Percentiles rank a stretch among this genome's conserved stretches.
phyloP scores from a whole-genome alignment of 92 coral and sea anemone species.

The Parazoanthus atlanticus region DNA sequence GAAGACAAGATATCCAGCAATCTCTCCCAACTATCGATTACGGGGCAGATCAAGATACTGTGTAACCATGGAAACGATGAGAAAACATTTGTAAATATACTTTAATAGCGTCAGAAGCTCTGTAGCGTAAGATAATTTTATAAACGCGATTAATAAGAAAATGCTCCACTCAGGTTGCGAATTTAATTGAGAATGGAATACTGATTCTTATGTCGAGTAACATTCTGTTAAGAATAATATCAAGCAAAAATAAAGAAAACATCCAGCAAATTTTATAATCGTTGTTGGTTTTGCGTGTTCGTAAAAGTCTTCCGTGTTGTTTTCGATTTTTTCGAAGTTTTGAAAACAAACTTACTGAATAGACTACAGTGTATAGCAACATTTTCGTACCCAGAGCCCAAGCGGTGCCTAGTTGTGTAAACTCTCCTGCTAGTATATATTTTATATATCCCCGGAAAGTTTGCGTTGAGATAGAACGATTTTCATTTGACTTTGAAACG shows the following conservation, averaged over 20 bases:
- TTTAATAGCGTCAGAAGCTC: too few relatives aligned
- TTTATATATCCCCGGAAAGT: too few relatives aligned
- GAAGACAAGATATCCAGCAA: constrained; percentile 58
- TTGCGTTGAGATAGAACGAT: too few relatives aligned
- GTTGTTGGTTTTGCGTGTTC: background rate
- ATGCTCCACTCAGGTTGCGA: background rate
- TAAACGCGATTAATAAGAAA: background rate
- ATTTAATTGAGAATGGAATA: background rate
- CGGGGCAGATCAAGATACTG: background rate
- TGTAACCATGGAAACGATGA: background rate
- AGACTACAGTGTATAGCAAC: too few relatives aligned
- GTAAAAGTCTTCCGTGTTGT: background rate
- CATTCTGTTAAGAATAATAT: background rate
- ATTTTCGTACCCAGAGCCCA: too few relatives aligned
- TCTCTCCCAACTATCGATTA: constrained; percentile 23
- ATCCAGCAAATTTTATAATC: background rate
- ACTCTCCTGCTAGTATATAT: too few relatives aligned
- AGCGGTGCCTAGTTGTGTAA: too few relatives aligned
- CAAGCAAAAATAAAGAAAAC: too few relatives aligned
- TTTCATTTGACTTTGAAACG: too few relatives aligned
- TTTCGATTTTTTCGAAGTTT: too few relatives aligned
- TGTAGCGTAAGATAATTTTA: background rate
- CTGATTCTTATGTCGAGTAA: background rate
- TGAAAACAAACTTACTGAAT: too few relatives aligned
- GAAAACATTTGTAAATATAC: background rate